Conservation (phyloP, 2,797 vertebrate genomes). For the Scyliorhinus canicula region DNA sequence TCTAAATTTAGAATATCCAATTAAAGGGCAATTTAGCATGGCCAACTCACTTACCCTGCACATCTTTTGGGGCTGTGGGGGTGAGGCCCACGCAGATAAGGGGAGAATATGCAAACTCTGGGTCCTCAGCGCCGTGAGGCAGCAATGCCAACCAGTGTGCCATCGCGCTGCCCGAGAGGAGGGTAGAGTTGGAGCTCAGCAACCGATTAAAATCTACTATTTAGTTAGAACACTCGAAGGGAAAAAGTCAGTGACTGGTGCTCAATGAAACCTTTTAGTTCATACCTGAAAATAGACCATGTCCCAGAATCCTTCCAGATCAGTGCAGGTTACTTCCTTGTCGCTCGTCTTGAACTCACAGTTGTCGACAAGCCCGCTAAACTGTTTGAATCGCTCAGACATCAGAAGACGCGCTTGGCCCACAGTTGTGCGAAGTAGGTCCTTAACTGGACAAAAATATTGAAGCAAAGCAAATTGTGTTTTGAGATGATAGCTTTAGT, state of each 20-base stretch:
- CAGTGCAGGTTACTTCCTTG: conserved; percentile 74
- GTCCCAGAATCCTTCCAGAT: conserved; percentile 96
- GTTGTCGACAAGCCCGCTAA: conserved; percentile 77
- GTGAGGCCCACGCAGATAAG: no score
- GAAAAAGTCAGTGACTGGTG: neutral
- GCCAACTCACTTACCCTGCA: no score
- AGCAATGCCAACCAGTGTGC: no score
- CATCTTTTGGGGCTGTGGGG: no score
- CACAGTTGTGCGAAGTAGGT: conserved; percentile 73
- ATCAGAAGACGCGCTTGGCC: conserved; percentile 84
- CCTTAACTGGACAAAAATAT: conserved; percentile 64
- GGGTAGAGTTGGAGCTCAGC: neutral
- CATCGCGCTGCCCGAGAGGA: no score
- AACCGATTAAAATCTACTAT: neutral
- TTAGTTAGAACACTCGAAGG: neutral
- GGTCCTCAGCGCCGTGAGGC: no score
- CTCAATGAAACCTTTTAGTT: neutral
- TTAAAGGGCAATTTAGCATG: no score
- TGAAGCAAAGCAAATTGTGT: neutral
- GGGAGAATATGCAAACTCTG: no score
- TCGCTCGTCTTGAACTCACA: conserved; percentile 78
- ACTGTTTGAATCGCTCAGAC: conserved; percentile 85
- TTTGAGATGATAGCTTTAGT: conserved; percentile 25
- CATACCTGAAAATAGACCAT: conserved; percentile 87
- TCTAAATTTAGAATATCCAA: no score